Evolutionary conservation across 64 coral and sea anemone genomes (phyloP), one percentile per base, ranked within the genome.

Genomic region (Astreopora myriophthalma): DNA sequence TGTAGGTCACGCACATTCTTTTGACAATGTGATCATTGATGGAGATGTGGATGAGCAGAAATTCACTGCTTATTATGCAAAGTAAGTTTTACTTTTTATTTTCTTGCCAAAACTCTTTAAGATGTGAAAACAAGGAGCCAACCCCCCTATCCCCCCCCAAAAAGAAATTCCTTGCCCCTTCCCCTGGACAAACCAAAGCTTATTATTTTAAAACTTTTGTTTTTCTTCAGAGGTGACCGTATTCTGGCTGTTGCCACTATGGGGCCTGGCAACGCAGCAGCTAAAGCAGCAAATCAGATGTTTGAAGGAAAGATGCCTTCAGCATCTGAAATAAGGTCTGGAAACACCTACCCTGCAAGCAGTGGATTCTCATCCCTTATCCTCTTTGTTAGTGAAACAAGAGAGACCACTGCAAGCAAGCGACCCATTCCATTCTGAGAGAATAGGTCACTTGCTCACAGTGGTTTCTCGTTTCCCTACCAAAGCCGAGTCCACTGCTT

Each of bases 11-110:
- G 96, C 96, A 9, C 89, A 92, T 38, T 90, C 95, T 51, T 98
- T 98, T 91, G 96, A 98, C 80, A 86, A 98, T 39, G 86, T 98
- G 36, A 75, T 98, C 14, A 93, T 95, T 83, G 96, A 98, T 16
- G 93, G 96, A 70, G 92, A 38, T 34, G 37, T 95, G 5, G 96
- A 95, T 13, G 90, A 98, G n/a, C 75, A 86, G 39, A 93, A 92
- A 49, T 98, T 98, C 23, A 71, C 95, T 11, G 96, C 96, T 28
- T 98, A 98, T 72, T 98, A 73, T 80, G 90, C 90, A 17, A 98
- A 98, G 96, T 98, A 66, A 80, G 93, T 95, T 11, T 1, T 9
- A 25, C 23, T 40, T 1, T 64, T 48, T 23, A 11, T 25, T 6
- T 3, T 62, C 49, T 34, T 81, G 42, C 42, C 42, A n/a, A n/a